Evolutionary conservation across 2,113 vertebrate species (phyloP).

Genomic region (Seriola aureovittata): DNA sequence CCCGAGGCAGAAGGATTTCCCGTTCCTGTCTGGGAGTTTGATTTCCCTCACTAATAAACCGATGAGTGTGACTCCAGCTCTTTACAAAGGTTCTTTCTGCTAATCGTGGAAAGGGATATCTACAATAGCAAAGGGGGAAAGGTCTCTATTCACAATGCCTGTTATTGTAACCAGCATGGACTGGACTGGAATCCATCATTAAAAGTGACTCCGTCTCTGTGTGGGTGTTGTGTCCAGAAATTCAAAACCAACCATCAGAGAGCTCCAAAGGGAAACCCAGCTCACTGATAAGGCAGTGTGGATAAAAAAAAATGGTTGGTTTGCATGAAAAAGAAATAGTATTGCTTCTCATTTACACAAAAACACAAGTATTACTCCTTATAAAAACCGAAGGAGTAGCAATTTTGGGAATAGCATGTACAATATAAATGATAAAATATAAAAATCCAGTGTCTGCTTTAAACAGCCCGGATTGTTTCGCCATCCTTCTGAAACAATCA

Average conservation of each 20-base stretch:
- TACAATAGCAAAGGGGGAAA: slow-evolving; percentile 46
- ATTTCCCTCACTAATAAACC: slow-evolving; percentile 70
- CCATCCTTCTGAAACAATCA: slow-evolving; percentile 71
- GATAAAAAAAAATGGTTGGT: slow-evolving; percentile 54
- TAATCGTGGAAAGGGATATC: slow-evolving; percentile 76
- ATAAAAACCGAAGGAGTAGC: slow-evolving; percentile 55
- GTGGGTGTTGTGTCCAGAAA: slow-evolving; percentile 73
- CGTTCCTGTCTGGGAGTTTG: slow-evolving; percentile 63
- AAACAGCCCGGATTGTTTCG: slow-evolving; percentile 58
- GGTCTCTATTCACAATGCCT: slow-evolving; percentile 71
- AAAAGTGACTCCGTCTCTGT: slow-evolving; percentile 64
- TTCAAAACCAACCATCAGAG: slow-evolving; percentile 74
- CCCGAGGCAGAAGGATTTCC: slow-evolving; percentile 55
- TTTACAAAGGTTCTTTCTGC: slow-evolving; percentile 65
- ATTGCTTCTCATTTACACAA: slow-evolving; percentile 63
- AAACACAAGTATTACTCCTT: slow-evolving; percentile 41
- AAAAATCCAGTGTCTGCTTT: slow-evolving; percentile 79
- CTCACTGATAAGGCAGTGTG: slow-evolving; percentile 78
- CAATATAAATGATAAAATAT: slow-evolving; percentile 76
- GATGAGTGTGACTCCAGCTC: slow-evolving; percentile 50
- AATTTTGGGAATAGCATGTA: slow-evolving; percentile 58
- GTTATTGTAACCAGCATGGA: slow-evolving; percentile 72
- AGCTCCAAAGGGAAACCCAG: slow-evolving; percentile 62
- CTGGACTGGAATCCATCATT: slow-evolving; percentile 63
- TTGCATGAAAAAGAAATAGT: slow-evolving; percentile 27